Evolutionary conservation across 2,888 invertebrate species (phyloP).

Genomic region (Idaea dimidiata): DNA sequence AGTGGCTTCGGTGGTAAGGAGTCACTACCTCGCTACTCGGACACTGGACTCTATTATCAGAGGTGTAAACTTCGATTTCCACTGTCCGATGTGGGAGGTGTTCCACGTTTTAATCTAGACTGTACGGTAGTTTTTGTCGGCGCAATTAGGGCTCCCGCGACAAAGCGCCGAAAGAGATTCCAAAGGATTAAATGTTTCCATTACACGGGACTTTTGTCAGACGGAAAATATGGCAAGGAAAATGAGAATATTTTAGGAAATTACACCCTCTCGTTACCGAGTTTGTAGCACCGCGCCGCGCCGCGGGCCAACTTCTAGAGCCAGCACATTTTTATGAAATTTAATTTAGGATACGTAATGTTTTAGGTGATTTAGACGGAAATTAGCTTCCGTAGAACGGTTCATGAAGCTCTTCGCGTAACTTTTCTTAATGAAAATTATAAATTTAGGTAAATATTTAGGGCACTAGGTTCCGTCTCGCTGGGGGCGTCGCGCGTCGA

Average conservation of each 20-base stretch:
- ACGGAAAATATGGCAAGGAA: conserved; percentile 33
- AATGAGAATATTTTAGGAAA: conserved; percentile 25
- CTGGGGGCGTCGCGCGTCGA: not conserved
- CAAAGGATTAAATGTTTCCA: conserved; percentile 69
- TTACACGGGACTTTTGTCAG: conserved; percentile 49
- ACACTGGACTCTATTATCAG: conserved; percentile 14
- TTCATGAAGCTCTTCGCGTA: not conserved
- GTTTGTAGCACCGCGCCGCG: conserved; percentile 8
- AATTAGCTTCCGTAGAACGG: conserved; percentile 13
- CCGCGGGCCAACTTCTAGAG: not conserved
- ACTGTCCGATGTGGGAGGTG: conserved; percentile 19
- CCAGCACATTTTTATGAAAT: not conserved
- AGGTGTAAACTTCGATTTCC: conserved; percentile 12
- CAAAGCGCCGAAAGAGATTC: conserved; percentile 57
- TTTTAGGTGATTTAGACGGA: not conserved
- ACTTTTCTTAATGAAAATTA: not conserved
- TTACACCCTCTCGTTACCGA: conserved; percentile 20
- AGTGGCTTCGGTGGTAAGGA: conserved; percentile 45
- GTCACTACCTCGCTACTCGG: conserved; percentile 26
- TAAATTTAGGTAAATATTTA: too few relatives aligned
- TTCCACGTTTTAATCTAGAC: conserved; percentile 65
- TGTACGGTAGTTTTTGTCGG: conserved; percentile 58
- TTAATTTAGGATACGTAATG: not conserved
- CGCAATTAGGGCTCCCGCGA: conserved; percentile 59
- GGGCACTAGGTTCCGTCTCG: not conserved